Evolutionary conservation across 1,140 invertebrate species (phyloP).

Genomic region (Diuraphis noxia): DNA sequence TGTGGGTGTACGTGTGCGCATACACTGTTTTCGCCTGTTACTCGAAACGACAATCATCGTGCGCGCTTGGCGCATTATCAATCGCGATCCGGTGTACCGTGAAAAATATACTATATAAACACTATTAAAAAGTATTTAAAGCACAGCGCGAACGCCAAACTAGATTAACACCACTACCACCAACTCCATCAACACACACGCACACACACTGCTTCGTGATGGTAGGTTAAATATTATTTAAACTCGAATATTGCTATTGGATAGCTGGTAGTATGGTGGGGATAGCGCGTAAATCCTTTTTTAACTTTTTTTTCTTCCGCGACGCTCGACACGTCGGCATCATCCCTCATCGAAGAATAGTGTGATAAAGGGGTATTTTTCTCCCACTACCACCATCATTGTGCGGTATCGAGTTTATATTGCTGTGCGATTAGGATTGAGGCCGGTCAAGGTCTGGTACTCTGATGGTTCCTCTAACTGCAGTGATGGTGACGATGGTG

Average conservation of each 20-base stretch:
- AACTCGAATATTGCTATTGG: neutral
- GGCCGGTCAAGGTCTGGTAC: too few relatives aligned
- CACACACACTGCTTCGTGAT: neutral
- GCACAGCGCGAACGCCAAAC: neutral
- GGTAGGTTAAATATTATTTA: neutral
- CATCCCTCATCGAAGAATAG: too few relatives aligned
- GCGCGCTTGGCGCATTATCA: neutral
- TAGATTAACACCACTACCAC: neutral
- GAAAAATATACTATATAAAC: neutral
- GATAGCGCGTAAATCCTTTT: neutral
- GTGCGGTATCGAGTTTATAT: too few relatives aligned
- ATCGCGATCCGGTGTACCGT: neutral
- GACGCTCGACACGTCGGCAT: neutral
- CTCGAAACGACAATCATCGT: neutral
- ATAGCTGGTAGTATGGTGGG: too few relatives aligned
- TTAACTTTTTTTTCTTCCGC: neutral
- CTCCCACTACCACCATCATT: too few relatives aligned
- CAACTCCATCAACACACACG: too few relatives aligned
- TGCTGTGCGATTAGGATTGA: too few relatives aligned
- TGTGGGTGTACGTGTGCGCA: neutral
- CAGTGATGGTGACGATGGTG: too few relatives aligned
- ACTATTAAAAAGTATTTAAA: conserved; percentile 11
- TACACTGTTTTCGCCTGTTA: neutral
- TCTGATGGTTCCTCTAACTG: too few relatives aligned
- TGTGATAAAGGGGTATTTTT: too few relatives aligned